Base-by-base conservation (phyloP, 2,888 invertebrate species). In the Melitaea athalia region DNA sequence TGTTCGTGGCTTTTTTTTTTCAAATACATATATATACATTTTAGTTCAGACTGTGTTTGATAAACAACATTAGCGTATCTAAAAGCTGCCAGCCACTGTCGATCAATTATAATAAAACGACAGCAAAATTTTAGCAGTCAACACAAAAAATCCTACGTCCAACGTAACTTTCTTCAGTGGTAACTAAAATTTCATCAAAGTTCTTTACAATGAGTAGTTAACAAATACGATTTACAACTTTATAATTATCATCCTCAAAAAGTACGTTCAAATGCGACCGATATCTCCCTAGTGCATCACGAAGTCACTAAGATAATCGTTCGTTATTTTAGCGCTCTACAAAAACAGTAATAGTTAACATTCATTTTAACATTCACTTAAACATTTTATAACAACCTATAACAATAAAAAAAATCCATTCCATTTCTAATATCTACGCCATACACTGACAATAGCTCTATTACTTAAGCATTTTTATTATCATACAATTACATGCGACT, bases 201-300 rank as follows among this genome's bases (percentile, higher is more conserved):
- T 8, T n/a, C 15, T 15, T 31, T 50, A 57, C 55, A 49, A 49
- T 55, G 38, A 62, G 14, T 24, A 67, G 55, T 57, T 57, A 7
- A 4, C 38, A 42, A 33, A 33, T 33, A 33, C 53, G 31, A 55
- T 55, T 31, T 31, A 24, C 3, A n/a, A n/a, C 45, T 10, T 45
- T 45, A 49, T n/a, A 88, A 87, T 81, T n/a, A 83, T 24, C 24
- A 81, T 75, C 87, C 87, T 79, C 0, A 49, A 88, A 87, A 89
- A 86, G 85, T 86, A 85, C 84, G 75, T 77, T 73, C 77, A 80
- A 84, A 81, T 80, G 82, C 64, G 68, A 71, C 47, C 61, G 63
- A 63, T 65, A 63, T 70, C 65, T 70, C 68, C 68, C 60, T 70
- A 64, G 61, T 61, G 64, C 62, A 57, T 55, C 63, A 66, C 57